Conservation (phyloP, 2,888 invertebrate genomes). For the Pristionchus maxplancki region DNA sequence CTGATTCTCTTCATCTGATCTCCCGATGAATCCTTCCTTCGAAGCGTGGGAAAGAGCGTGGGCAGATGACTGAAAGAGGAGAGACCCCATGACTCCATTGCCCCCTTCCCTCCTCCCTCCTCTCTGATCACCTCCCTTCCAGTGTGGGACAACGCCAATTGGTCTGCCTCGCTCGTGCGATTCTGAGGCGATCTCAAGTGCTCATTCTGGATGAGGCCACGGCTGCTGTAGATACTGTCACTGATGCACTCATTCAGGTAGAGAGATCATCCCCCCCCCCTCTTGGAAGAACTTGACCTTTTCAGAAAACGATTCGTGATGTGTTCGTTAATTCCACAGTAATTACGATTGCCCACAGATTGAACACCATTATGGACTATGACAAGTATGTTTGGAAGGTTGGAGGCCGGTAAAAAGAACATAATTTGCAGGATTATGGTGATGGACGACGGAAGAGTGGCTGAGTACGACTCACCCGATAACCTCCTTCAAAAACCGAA, state of each 20-base stretch:
- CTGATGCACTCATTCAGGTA: constrained; percentile 81
- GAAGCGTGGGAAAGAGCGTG: constrained; percentile 13
- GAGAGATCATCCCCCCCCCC: not conserved
- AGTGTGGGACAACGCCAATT: constrained; percentile 80
- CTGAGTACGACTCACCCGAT: constrained; percentile 66
- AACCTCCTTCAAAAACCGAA: constrained; percentile 62
- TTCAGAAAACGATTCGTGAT: constrained; percentile 62
- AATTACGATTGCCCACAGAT: constrained; percentile 67
- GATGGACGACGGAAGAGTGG: constrained; percentile 65
- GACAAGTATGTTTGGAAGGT: constrained; percentile 56
- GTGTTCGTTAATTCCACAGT: constrained; percentile 66
- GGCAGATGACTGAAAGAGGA: not conserved
- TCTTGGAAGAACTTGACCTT: not conserved
- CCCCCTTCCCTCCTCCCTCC: not conserved
- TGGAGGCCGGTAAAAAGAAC: not conserved
- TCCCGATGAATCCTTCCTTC: not conserved
- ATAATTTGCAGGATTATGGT: constrained; percentile 64
- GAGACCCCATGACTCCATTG: not conserved
- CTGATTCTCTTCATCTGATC: not conserved
- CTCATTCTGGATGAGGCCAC: constrained; percentile 83
- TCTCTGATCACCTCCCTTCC: constrained; percentile 15
- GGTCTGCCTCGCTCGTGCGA: constrained; percentile 79
- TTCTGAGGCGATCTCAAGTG: constrained; percentile 78
- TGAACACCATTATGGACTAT: constrained; percentile 69
- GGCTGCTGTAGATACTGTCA: constrained; percentile 81